phyloP scores from a whole-genome alignment of 2,113 vertebrate genomes.

The Peromyscus californicus region DNA sequence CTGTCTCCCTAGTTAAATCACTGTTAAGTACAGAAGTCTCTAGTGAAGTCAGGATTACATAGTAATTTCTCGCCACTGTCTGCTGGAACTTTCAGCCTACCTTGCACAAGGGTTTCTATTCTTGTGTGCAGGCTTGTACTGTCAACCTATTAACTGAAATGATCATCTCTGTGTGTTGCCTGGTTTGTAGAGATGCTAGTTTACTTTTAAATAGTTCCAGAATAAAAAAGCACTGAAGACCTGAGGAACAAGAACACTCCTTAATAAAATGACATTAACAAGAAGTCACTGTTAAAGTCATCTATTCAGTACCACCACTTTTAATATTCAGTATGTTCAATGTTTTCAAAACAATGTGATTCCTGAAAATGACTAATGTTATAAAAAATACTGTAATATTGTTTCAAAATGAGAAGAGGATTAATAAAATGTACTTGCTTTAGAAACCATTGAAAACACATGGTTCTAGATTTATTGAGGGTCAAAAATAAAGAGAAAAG shows the following conservation, averaged over 20 bases:
- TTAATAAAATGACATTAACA: constrained; percentile 27
- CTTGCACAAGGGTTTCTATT: background rate
- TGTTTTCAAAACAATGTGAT: constrained; percentile 62
- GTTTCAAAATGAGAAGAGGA: constrained; percentile 60
- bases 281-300: background rate
- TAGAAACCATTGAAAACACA: constrained; percentile 68
- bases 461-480: constrained; percentile 51
- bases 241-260: background rate
- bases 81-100: constrained; percentile 20
- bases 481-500: constrained; percentile 57
- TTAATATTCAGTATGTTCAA: background rate
- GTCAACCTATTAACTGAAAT: constrained; percentile 57
- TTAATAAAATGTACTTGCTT: constrained; percentile 61
- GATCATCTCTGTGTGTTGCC: background rate
- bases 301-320: background rate
- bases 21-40: background rate
- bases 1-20: background rate
- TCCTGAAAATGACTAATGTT: constrained; percentile 60
- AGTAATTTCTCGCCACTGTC: constrained; percentile 34
- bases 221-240: background rate
- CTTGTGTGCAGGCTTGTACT: background rate
- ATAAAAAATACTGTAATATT: constrained; percentile 24
- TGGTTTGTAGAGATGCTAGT: constrained; percentile 58
- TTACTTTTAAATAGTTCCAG: constrained; percentile 57
- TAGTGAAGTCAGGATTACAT: background rate